Evolutionary conservation across 2,797 vertebrate species (phyloP).

Genomic region (Crenuchus spilurus): DNA sequence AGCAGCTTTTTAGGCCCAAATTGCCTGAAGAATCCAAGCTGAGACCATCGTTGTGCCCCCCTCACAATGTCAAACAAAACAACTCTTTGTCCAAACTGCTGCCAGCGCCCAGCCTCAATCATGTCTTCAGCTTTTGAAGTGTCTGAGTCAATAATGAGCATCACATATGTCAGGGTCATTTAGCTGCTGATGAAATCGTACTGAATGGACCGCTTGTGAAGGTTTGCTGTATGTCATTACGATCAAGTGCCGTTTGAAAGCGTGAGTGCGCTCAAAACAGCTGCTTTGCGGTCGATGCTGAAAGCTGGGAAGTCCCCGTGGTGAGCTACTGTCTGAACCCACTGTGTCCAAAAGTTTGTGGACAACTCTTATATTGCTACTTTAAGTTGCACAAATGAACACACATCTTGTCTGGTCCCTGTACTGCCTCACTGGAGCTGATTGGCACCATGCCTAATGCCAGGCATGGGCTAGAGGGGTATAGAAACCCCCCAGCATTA

Average conservation of each 20-base stretch:
- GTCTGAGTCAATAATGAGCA: neutral
- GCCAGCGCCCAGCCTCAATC: too few species aligned
- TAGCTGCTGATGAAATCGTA: neutral
- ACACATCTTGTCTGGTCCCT: too few species aligned
- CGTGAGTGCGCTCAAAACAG: slow-evolving; percentile 24
- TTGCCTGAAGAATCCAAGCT: neutral
- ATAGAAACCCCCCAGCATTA: too few species aligned
- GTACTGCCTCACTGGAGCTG: too few species aligned
- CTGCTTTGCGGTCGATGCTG: slow-evolving; percentile 26
- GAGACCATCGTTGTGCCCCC: neutral
- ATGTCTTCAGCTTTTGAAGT: neutral
- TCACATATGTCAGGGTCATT: neutral
- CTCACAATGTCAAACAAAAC: neutral
- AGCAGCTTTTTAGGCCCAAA: neutral
- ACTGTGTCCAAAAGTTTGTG: too few species aligned
- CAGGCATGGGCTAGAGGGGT: too few species aligned
- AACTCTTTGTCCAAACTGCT: neutral
- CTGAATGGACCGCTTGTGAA: slow-evolving; percentile 1
- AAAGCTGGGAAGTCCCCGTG: slow-evolving; percentile 33
- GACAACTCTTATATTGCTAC: too few species aligned
- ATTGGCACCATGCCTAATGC: too few species aligned
- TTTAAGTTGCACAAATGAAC: too few species aligned
- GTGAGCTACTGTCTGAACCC: slow-evolving; percentile 30
- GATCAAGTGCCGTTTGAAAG: neutral
- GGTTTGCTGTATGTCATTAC: neutral